Conservation (phyloP, 2,113 vertebrate genomes). For the Coregonus clupeaformis region DNA sequence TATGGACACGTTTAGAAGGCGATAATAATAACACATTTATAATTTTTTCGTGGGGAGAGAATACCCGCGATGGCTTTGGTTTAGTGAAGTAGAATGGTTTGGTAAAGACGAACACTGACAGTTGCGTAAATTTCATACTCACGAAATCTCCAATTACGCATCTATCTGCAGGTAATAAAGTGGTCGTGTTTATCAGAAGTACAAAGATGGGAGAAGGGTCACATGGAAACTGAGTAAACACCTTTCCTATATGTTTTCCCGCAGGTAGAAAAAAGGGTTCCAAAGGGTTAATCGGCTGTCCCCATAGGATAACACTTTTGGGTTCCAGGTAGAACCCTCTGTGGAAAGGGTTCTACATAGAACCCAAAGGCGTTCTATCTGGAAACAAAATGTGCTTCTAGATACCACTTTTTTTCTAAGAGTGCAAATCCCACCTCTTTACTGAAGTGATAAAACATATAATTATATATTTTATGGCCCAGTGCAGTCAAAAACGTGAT, state of each 20-base stretch:
- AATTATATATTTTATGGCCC: no score
- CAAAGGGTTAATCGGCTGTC: no score
- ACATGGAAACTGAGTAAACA: not conserved
- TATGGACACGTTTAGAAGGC: no score
- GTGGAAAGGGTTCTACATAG: no score
- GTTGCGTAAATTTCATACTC: not conserved
- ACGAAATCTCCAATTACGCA: not conserved
- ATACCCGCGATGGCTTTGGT: not conserved
- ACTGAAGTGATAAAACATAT: not conserved
- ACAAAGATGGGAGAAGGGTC: not conserved
- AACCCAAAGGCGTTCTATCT: no score
- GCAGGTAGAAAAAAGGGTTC: no score
- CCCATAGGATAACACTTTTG: no score
- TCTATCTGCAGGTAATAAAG: not conserved
- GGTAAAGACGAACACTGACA: not conserved
- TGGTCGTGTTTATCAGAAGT: conserved; percentile 2
- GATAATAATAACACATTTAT: not conserved
- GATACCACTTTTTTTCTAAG: no score
- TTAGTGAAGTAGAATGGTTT: not conserved
- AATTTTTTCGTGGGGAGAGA: conserved; percentile 25
- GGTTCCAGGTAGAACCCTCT: no score
- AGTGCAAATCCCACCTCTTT: not conserved
- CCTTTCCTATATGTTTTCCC: not conserved
- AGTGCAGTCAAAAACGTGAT: no score
- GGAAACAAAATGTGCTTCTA: no score